Conservation (phyloP, 2,888 invertebrate genomes). For the Spialia ferax region DNA sequence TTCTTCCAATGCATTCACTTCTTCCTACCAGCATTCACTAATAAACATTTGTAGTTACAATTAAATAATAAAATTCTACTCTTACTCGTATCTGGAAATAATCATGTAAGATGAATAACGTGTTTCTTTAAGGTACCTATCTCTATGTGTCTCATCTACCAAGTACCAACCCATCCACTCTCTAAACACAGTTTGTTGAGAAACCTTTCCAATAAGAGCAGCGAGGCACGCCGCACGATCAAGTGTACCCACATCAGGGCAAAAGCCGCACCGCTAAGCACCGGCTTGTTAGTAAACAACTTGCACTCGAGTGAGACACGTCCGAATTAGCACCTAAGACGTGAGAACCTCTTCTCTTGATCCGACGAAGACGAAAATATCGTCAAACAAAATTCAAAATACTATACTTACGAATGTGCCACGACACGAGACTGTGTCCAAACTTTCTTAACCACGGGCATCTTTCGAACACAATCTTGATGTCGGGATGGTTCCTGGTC, state of each 20-base stretch:
- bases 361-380: constrained; percentile 15
- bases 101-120: too few relatives aligned
- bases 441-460: not conserved
- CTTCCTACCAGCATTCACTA: too few relatives aligned
- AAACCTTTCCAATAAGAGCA: constrained; percentile 1
- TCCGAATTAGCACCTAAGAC: constrained; percentile 29
- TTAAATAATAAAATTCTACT: too few relatives aligned
- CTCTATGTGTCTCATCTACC: not conserved
- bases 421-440: not conserved
- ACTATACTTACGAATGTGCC: too few relatives aligned
- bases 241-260: not conserved
- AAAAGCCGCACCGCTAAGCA: constrained; percentile 26
- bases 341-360: constrained; percentile 24
- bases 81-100: too few relatives aligned
- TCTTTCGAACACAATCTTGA: too few relatives aligned
- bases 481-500: not conserved
- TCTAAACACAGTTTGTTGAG: not conserved
- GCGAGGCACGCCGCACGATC: constrained; percentile 8
- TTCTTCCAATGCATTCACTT: too few relatives aligned
- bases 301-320: constrained; percentile 23
- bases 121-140: too few relatives aligned
- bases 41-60: too few relatives aligned
- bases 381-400: too few relatives aligned
- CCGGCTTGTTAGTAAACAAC: constrained; percentile 41
- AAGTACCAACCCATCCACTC: not conserved